These are phyloP conservation scores for Vombatus ursinus DNA, from an alignment of 2,113 vertebrate species.

Conservation along the genomic window DNA sequence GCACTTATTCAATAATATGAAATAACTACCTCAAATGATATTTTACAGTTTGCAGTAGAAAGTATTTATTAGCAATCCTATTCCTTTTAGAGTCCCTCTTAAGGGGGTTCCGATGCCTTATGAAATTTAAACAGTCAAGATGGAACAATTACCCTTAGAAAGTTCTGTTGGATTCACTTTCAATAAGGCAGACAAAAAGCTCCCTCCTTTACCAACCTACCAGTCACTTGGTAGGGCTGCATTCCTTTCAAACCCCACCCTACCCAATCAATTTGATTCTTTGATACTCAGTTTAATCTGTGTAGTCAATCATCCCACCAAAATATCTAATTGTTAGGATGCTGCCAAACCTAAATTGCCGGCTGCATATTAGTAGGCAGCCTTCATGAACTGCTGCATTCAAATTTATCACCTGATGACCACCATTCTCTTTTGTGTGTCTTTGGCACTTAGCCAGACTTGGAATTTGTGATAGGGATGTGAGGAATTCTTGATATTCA, in stretches of 20 bases:
- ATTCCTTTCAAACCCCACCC: neutral
- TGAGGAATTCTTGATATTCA: neutral
- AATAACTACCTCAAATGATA: conserved; percentile 77
- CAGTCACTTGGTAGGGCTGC: neutral
- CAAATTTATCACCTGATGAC: neutral
- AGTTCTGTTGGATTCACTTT: neutral
- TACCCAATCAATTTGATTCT: neutral
- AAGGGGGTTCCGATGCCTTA: conserved; percentile 12
- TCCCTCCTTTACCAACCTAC: neutral
- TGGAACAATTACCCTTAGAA: neutral
- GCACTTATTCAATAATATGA: conserved; percentile 65
- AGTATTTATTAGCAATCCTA: conserved; percentile 86
- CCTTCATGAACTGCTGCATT: neutral
- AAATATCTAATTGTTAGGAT: neutral
- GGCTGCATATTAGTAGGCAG: neutral
- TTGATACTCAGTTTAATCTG: neutral
- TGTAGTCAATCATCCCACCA: neutral
- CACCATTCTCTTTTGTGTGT: neutral
- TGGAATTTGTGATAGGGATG: neutral
- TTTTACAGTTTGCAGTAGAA: conserved; percentile 82
- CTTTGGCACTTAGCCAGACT: neutral
- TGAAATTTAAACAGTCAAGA: conserved; percentile 14
- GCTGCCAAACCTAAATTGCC: neutral
- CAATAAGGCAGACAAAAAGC: accelerated
- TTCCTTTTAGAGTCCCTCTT: conserved; percentile 80